Percentiles rank a stretch among this genome's conserved stretches.
These are phyloP conservation scores for Pseudococcus longispinus DNA, from an alignment of 2,888 invertebrate species.

Conservation along the genomic window DNA sequence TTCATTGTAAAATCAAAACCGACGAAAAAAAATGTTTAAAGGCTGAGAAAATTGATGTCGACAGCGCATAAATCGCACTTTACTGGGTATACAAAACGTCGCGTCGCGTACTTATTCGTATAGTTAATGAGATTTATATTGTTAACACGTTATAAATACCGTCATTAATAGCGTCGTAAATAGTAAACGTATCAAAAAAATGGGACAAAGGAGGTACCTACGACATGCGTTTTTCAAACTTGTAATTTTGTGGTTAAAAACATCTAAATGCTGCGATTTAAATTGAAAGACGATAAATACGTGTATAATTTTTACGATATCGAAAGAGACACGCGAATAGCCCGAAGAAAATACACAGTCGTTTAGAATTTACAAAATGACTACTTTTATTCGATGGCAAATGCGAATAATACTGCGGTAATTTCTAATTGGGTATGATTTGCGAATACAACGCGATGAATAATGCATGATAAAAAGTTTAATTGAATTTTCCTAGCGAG, in stretches of 20 bases:
- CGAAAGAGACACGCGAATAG: not conserved
- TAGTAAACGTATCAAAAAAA: not conserved
- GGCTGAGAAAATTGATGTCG: not conserved
- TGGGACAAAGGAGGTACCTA: not conserved
- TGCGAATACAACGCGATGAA: not conserved
- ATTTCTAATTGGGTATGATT: not conserved
- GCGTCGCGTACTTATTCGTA: not conserved
- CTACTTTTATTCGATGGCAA: not conserved
- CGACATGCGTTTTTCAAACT: not conserved
- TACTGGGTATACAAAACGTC: slow-evolving; percentile 7
- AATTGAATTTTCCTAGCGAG: not conserved
- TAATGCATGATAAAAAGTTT: not conserved
- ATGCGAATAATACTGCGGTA: not conserved
- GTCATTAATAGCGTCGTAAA: slow-evolving; percentile 2
- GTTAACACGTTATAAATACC: slow-evolving; percentile 22
- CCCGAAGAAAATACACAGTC: not conserved
- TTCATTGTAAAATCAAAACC: not conserved
- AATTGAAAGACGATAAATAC: not conserved
- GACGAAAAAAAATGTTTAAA: not conserved
- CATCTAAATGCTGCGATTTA: not conserved
- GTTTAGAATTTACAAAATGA: not conserved
- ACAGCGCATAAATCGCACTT: not conserved
- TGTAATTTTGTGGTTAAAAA: not conserved
- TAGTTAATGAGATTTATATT: slow-evolving; percentile 14
- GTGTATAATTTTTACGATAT: not conserved